Base-by-base conservation (phyloP, 2,113 vertebrate genomes). In the Silurus meridionalis region DNA sequence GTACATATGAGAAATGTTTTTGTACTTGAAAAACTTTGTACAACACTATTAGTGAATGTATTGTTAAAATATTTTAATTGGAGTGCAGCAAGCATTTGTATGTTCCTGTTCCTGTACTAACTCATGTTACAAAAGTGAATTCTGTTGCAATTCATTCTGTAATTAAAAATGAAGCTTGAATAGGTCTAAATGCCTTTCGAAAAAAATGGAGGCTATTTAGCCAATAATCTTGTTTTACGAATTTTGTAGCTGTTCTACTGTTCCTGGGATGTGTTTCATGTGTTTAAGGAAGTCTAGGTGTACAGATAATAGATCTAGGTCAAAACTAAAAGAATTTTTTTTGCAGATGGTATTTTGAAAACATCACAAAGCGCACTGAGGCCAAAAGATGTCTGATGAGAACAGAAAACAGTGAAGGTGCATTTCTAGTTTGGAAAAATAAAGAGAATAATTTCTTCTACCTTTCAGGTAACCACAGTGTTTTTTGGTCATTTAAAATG, bases 341-440 rank as follows among this genome's bases (percentile, higher is more conserved):
- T 86, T 85, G 67, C 83, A 93, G 92, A 64, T 93, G 92, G 92
- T 93, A 92, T 85, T 92, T 92, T 87, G 92, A 88, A 25, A 81
- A 83, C 19, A 78, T 92, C 77, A 87, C 84, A 77, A 90, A 48
- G 6, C 79, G 86, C 21, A 80, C 88, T n/a, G 90, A 91, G 55
- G 90, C 91, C 50, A 92, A 89, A 84, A 85, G 89, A 71, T 92
- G 86, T 75, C 83, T 93, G 57, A 52, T 90, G 78, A 91, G 90
- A 87, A 64, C 85, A 21, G 85, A 91, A 60, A 92, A 92, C 55
- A 1, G n/a, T 1, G 86, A 89, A 2, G 92, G 92, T 28, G 89
- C 91, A 0, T 92, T 91, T 83, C 86, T 93, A 17, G 82, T 93
- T 48, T 93, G 91, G 91, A 90, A 77, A 66, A 89, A 82, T 83